Evolutionary conservation across 1,140 invertebrate genomes (phyloP).

Genomic region (Harlomillsia oculata): DNA sequence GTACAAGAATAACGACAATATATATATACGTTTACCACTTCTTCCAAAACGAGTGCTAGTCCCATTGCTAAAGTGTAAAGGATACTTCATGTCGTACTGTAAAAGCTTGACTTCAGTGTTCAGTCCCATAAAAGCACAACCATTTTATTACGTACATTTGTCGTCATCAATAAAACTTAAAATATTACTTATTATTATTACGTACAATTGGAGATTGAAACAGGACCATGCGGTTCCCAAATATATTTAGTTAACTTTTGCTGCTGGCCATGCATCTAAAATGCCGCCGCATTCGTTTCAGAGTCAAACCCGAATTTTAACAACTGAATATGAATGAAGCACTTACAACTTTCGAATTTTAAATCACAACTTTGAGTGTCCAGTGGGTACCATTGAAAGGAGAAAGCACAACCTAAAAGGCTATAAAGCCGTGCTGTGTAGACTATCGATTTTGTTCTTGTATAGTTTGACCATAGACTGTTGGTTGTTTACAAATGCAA

Average conservation of each 20-base stretch:
- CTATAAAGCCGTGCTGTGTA: conserved; percentile 66
- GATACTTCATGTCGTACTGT: not conserved
- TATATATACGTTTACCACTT: not conserved
- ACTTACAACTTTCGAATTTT: conserved; percentile 68
- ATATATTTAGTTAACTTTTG: not conserved
- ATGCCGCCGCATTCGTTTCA: too few relatives aligned
- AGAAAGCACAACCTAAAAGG: conserved; percentile 58
- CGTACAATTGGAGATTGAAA: too few relatives aligned
- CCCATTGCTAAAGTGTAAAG: not conserved
- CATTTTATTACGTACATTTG: too few relatives aligned
- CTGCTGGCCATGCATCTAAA: not conserved
- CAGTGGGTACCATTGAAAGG: conserved; percentile 67
- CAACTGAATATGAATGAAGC: not conserved
- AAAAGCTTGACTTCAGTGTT: not conserved
- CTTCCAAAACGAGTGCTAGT: not conserved
- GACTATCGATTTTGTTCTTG: too few relatives aligned
- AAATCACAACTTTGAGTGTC: conserved; percentile 72
- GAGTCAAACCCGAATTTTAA: too few relatives aligned
- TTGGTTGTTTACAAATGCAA: too few relatives aligned
- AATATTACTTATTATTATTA: too few relatives aligned
- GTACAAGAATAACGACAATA: not conserved
- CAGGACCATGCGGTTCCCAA: not conserved
- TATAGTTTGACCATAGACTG: too few relatives aligned
- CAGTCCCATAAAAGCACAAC: too few relatives aligned
- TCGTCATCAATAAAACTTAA: too few relatives aligned